Conservation (phyloP, 2,888 invertebrate genomes). For the Acleris literana region DNA sequence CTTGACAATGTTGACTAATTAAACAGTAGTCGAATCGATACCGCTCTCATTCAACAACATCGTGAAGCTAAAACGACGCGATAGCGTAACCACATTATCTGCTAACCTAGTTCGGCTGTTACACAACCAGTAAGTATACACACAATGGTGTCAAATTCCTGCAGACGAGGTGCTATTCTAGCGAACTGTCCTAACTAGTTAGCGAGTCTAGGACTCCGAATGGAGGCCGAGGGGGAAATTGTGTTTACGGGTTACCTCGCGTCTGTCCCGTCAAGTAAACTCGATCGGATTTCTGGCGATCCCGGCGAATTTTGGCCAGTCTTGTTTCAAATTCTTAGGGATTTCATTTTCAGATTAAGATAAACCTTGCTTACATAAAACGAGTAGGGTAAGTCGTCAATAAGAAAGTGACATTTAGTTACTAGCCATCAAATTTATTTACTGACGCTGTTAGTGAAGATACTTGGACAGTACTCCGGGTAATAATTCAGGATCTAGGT, state of each 20-base stretch:
- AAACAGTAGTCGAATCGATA: constrained; percentile 30
- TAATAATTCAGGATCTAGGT: no score
- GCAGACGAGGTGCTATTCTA: constrained; percentile 35
- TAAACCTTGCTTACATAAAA: no score
- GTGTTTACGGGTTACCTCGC: constrained; percentile 31
- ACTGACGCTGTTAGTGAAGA: no score
- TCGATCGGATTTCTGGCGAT: constrained; percentile 21
- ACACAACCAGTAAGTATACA: constrained; percentile 20
- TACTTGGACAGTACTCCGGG: no score
- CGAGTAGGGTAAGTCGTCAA: no score
- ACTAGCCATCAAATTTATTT: no score
- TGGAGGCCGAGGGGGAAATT: constrained; percentile 21
- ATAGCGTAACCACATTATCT: constrained; percentile 31
- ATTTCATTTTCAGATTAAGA: no score
- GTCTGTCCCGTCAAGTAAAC: constrained; percentile 10
- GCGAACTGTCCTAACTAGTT: constrained; percentile 46
- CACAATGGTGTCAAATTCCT: constrained; percentile 23
- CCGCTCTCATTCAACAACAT: constrained; percentile 25
- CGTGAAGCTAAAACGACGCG: constrained; percentile 3
- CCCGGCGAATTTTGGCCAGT: no score
- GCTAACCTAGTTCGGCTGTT: constrained; percentile 32
- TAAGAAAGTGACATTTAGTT: no score
- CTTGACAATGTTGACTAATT: constrained; percentile 28
- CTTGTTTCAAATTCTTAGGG: no score
- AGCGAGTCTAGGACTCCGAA: constrained; percentile 24